Conservation (phyloP, 1,140 invertebrate genomes). For the Oryctes rhinoceros region DNA sequence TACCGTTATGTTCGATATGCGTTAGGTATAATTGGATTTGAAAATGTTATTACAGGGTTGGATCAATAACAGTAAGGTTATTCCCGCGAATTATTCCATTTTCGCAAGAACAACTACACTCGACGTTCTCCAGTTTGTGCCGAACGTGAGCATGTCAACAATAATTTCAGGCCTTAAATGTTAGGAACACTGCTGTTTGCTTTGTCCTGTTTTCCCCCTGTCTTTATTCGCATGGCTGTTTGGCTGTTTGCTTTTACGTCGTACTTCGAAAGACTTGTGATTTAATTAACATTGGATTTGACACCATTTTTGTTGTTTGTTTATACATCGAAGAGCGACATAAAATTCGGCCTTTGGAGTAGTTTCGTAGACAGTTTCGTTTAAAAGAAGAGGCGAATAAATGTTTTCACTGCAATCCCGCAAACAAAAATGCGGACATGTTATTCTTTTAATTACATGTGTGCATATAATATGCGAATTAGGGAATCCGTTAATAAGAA, state of each 20-base stretch:
- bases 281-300: constrained; percentile 35
- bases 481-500: too few species aligned
- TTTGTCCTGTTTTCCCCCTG: constrained; percentile 10
- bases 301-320: constrained; percentile 22
- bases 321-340: not conserved
- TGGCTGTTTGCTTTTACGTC: constrained; percentile 28
- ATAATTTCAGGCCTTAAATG: constrained; percentile 30
- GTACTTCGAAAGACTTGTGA: constrained; percentile 29
- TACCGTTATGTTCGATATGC: constrained; percentile 41
- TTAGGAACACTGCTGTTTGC: constrained; percentile 24
- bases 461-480: too few species aligned
- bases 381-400: too few species aligned
- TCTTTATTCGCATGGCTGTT: constrained; percentile 14
- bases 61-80: constrained; percentile 28
- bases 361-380: too few species aligned
- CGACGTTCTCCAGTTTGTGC: constrained; percentile 21
- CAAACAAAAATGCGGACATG: too few species aligned
- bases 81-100: constrained; percentile 27
- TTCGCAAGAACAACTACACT: not conserved
- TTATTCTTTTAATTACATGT: too few species aligned
- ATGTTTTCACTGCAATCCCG: too few species aligned
- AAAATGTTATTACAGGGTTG: constrained; percentile 40
- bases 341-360: not conserved
- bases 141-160: constrained; percentile 25
- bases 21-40: constrained; percentile 43